Conservation (phyloP, 2,888 invertebrate genomes). For the Xestoiulus laeticollis region DNA sequence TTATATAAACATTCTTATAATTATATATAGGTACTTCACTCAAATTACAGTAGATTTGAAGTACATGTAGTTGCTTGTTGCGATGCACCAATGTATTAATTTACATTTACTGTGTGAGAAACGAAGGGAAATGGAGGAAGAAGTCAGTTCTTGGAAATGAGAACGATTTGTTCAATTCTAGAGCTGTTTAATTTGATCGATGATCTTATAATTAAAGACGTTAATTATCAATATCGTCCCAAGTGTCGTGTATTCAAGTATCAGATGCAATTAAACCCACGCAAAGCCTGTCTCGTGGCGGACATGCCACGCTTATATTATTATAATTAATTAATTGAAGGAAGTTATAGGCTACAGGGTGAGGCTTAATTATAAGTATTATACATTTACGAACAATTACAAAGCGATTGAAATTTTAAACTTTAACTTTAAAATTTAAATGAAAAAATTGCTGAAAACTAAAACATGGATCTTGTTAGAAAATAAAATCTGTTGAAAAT, state of each 20-base stretch:
- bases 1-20: constrained; percentile 24
- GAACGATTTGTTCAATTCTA: neutral
- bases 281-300: neutral
- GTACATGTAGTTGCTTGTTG: neutral
- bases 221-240: neutral
- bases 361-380: neutral
- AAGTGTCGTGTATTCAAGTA: neutral
- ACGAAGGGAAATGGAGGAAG: neutral
- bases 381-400: too few species aligned
- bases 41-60: neutral
- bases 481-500: neutral
- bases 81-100: neutral
- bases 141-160: neutral
- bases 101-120: neutral
- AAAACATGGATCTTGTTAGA: too few species aligned
- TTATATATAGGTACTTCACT: neutral
- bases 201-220: neutral
- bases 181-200: neutral
- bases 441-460: too few species aligned
- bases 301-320: constrained; percentile 4
- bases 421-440: too few species aligned
- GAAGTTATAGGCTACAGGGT: neutral
- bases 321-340: neutral
- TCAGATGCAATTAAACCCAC: neutral
- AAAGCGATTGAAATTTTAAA: too few species aligned